Conservation (phyloP, 2,888 invertebrate genomes). For the Keiferia lycopersicella region DNA sequence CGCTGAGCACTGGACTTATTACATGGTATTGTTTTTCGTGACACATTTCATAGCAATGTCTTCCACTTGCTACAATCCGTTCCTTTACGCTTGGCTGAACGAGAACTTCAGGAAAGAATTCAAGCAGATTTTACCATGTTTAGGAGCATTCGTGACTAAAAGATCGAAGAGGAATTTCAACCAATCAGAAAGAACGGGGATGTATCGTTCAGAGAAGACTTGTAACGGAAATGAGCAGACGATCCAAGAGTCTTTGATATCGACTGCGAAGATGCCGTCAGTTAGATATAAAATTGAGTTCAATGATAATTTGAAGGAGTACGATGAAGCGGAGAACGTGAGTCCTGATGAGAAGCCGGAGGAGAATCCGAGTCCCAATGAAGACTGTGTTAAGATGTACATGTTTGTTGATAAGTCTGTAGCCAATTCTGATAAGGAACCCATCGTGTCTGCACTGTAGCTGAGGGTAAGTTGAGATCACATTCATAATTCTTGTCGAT, state of each 20-base stretch:
- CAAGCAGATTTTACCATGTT: constrained; percentile 87
- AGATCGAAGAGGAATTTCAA: constrained; percentile 65
- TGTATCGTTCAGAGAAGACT: constrained; percentile 73
- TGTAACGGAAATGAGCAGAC: constrained; percentile 73
- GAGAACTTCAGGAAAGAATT: constrained; percentile 96
- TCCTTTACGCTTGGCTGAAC: constrained; percentile 97
- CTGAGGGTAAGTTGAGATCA: constrained; percentile 30
- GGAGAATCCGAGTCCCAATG: constrained; percentile 66
- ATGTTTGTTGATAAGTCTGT: constrained; percentile 75
- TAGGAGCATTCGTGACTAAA: constrained; percentile 73
- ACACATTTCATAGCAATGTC: constrained; percentile 95
- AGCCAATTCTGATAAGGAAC: constrained; percentile 69
- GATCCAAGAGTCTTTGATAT: constrained; percentile 71
- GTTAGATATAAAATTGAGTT: constrained; percentile 73
- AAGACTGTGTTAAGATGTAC: constrained; percentile 76
- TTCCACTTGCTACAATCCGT: constrained; percentile 96
- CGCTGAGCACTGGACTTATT: constrained; percentile 85
- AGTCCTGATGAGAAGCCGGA: constrained; percentile 75
- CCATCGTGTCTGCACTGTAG: constrained; percentile 73
- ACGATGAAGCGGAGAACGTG: constrained; percentile 59
- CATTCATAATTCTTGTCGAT: background rate
- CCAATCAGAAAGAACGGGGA: constrained; percentile 71
- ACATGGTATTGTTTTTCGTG: constrained; percentile 88
- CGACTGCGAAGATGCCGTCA: constrained; percentile 70
- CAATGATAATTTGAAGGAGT: constrained; percentile 61